Evolutionary conservation across 2,888 invertebrate species (phyloP).

Genomic region (Ptilodon capucinus): DNA sequence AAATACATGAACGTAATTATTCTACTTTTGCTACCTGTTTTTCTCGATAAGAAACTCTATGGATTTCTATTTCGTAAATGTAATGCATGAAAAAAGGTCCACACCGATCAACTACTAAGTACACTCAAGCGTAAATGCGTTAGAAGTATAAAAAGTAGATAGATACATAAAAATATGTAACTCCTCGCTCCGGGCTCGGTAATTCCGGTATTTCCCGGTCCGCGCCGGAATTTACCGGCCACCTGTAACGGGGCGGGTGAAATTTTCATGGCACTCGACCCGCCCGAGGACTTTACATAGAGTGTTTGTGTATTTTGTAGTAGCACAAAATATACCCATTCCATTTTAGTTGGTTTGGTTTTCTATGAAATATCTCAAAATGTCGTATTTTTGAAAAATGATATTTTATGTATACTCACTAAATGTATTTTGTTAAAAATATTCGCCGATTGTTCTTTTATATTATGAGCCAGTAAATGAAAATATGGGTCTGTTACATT

Average conservation of each 20-base stretch:
- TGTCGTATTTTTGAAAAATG: too few relatives aligned
- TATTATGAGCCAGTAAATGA: too few relatives aligned
- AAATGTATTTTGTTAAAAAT: too few relatives aligned
- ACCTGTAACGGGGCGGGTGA: constrained; percentile 64
- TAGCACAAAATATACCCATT: constrained; percentile 16
- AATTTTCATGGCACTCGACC: constrained; percentile 62
- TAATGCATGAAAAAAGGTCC: not conserved
- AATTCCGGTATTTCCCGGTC: constrained; percentile 53
- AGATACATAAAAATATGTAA: constrained; percentile 35
- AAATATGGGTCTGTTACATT: too few relatives aligned
- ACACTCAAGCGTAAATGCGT: constrained; percentile 27
- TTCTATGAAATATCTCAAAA: not conserved
- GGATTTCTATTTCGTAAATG: too few relatives aligned
- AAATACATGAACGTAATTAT: too few relatives aligned
- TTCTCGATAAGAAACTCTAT: too few relatives aligned
- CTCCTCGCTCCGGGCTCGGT: constrained; percentile 34
- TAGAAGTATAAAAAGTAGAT: constrained; percentile 25
- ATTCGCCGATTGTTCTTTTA: too few relatives aligned
- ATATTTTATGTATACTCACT: too few relatives aligned
- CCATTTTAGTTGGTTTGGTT: constrained; percentile 11
- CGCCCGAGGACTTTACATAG: constrained; percentile 38
- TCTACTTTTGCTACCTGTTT: too few relatives aligned
- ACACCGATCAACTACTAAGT: constrained; percentile 1
- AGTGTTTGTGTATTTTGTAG: constrained; percentile 64
- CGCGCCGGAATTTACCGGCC: constrained; percentile 61